Evolutionary conservation across 2,113 vertebrate species (phyloP).

Genomic region (Rhodinocichla rosea): DNA sequence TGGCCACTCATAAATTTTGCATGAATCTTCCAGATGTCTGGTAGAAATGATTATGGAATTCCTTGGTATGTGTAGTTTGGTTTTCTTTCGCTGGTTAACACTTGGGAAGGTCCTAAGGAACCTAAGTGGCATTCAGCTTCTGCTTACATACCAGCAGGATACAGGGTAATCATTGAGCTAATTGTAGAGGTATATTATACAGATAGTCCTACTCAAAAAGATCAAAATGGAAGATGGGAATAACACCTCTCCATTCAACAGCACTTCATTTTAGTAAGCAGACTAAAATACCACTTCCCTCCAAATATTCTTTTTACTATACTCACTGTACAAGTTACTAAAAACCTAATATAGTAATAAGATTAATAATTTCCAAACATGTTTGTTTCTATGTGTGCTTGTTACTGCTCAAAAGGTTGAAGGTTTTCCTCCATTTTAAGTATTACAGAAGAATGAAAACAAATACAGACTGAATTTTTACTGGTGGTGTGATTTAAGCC

Average conservation of each 20-base stretch:
- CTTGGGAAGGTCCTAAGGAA: neutral
- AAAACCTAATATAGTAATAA: neutral
- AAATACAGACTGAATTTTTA: neutral
- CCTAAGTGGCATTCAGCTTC: neutral
- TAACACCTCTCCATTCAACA: neutral
- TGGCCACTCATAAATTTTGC: neutral
- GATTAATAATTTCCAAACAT: neutral
- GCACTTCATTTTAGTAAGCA: neutral
- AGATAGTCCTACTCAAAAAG: neutral
- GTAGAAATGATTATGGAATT: neutral
- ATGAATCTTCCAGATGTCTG: neutral
- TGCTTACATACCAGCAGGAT: neutral
- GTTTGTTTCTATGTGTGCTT: neutral
- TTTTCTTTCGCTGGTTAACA: neutral
- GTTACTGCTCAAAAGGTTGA: neutral
- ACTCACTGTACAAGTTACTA: neutral
- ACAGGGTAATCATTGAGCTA: neutral
- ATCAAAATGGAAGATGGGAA: neutral
- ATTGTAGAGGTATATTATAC: neutral
- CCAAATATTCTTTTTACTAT: neutral
- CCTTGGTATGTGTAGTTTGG: neutral
- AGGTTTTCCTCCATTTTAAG: neutral
- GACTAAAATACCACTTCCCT: neutral
- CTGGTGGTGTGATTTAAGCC: neutral
- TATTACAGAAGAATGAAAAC: neutral